A percentile compares a stretch with the other conserved stretches of the same genome.
These are phyloP conservation scores for Trichonephila inaurata DNA, from an alignment of 1,140 invertebrate species.

Conservation along the genomic window DNA sequence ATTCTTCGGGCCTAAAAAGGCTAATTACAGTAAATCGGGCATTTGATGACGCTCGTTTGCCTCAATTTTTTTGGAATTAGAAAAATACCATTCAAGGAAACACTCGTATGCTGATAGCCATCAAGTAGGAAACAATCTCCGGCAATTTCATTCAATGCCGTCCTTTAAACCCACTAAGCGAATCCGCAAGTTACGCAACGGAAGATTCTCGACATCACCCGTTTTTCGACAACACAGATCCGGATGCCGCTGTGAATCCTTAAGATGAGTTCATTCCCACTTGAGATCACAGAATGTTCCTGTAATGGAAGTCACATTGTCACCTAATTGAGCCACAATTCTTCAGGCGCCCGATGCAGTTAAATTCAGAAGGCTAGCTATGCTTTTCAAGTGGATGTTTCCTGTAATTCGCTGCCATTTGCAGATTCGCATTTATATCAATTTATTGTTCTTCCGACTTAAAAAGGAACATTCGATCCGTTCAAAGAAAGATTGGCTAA, in stretches of 20 bases:
- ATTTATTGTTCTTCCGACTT: neutral
- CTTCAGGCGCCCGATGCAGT: neutral
- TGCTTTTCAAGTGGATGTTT: neutral
- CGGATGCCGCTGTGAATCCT: constrained; percentile 15
- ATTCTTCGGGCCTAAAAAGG: neutral
- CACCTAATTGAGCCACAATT: constrained; percentile 43
- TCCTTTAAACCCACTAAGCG: constrained; percentile 6
- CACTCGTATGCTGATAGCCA: constrained; percentile 3
- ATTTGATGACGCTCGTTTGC: neutral
- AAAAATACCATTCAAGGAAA: constrained; percentile 3
- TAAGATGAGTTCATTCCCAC: neutral
- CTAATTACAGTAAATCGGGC: neutral
- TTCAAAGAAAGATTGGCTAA: no score
- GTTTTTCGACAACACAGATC: neutral
- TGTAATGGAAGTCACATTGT: constrained; percentile 8
- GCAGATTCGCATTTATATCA: neutral
- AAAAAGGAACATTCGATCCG: no score
- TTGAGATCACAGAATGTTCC: neutral
- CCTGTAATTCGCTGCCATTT: neutral
- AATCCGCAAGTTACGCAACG: constrained; percentile 38
- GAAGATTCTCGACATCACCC: constrained; percentile 10
- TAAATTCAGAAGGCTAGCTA: neutral
- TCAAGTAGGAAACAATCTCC: constrained; percentile 39
- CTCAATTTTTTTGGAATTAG: neutral
- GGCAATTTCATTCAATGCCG: neutral